Base-by-base conservation (phyloP, 2,888 invertebrate genomes). In the Chymomyza amoena region DNA sequence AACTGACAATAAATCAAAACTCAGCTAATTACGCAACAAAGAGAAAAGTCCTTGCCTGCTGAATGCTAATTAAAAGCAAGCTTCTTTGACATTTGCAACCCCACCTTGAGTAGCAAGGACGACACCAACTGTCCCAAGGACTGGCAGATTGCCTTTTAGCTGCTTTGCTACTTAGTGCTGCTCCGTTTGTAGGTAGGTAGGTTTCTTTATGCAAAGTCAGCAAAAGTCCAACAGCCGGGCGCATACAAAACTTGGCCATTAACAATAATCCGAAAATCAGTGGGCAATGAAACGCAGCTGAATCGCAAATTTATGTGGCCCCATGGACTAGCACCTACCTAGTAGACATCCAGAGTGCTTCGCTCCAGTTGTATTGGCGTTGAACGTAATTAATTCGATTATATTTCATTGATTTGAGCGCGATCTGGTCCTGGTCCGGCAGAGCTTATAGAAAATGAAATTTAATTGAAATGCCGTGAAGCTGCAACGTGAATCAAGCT, bases 391-490 rank as follows among this genome's bases (percentile, higher is more conserved):
- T 91, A 90, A 91, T 90, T 91, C 90, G 88, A 91, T 90, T 91
- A 91, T 90, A 88, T 90, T 90, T 89, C 89, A 91, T 89, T 90
- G 91, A 91, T 89, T 91, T 88, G 87, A 86, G 87, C 90, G 80
- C 39, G 16, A 50, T 64, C 65, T 51, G 76, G 57, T 63, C 25
- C n/a, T n/a, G n/a, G n/a, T n/a, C n/a, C n/a, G 4, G 79, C 75
- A 61, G 64, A 61, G 61, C 77, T 81, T 78, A 84, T 88, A 84
- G 88, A 85, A 83, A 88, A 90, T 89, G 88, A 87, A 89, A 89
- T 90, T 90, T 90, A 90, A 90, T 90, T 90, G 89, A 90, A 90
- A 88, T 84, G 79, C 84, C 78, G 85, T 76, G 76, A 75, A 76
- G 70, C 80, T 75, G 79, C 81, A 72, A 85, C 89, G 85, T 87